Conservation (phyloP, 2,113 vertebrate genomes). For the Pangasianodon gigas region DNA sequence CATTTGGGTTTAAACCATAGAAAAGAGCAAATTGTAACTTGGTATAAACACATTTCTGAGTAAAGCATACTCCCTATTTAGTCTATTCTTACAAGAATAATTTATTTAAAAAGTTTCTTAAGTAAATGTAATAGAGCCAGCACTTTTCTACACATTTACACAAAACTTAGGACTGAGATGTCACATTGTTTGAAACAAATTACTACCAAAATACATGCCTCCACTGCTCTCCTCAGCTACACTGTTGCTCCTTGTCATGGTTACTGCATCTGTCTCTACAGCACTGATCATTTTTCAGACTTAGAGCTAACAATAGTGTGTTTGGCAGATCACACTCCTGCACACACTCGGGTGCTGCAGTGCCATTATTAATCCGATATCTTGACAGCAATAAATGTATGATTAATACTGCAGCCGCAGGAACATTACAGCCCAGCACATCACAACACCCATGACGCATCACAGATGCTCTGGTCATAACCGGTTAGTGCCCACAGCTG, state of each 20-base stretch:
- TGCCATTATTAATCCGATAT: neutral
- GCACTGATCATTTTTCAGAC: neutral
- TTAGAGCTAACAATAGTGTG: no score
- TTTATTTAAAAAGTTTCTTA: neutral
- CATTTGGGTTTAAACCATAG: neutral
- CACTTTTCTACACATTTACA: neutral
- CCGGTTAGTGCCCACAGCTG: conserved; percentile 11
- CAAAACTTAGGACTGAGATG: neutral
- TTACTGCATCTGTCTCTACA: neutral
- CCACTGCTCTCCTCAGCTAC: neutral
- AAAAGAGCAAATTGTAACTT: neutral
- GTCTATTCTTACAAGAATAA: neutral
- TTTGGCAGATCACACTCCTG: neutral
- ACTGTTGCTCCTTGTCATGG: neutral
- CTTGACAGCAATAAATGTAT: neutral
- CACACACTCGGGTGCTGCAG: neutral
- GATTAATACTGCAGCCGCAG: no score
- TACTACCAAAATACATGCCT: neutral
- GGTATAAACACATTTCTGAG: neutral
- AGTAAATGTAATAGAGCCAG: neutral
- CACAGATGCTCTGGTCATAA: neutral
- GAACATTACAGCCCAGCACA: neutral
- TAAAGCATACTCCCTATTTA: neutral
- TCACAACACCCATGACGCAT: neutral
- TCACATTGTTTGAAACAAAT: neutral